phyloP scores from a whole-genome alignment of 2,113 vertebrate species.

The Alces alces region DNA sequence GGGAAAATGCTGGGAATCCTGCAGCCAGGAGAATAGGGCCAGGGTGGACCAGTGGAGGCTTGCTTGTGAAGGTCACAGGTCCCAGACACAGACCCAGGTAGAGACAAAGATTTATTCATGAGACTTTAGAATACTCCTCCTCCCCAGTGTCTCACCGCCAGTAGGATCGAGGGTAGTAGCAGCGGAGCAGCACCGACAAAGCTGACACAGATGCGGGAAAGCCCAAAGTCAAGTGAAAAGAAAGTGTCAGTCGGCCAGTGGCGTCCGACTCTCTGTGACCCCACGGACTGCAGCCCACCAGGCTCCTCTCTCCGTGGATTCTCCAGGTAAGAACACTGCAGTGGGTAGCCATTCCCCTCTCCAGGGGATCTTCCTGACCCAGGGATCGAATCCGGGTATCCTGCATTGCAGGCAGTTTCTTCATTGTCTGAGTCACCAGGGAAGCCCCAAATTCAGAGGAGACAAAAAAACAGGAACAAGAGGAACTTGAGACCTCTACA shows the following conservation, averaged over 20 bases:
- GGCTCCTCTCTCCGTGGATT: not conserved
- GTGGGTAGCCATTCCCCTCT: not conserved
- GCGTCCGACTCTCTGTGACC: not conserved
- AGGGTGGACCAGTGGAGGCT: accelerated
- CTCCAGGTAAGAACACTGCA: not conserved
- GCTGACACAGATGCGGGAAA: not conserved
- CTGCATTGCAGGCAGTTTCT: not conserved
- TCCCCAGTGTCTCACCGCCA: too few relatives aligned
- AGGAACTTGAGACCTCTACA: not conserved
- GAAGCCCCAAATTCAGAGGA: not conserved
- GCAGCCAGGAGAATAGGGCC: not conserved
- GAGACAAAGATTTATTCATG: not conserved
- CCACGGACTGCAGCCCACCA: not conserved
- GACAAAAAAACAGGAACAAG: not conserved
- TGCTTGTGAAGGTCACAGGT: too few relatives aligned
- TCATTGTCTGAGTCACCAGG: too few relatives aligned
- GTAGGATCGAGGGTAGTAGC: not conserved
- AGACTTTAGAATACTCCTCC: not conserved
- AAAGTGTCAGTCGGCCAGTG: not conserved
- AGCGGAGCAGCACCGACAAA: not conserved
- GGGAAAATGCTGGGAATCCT: not conserved
- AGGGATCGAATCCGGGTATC: not conserved
- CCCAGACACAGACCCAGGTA: not conserved
- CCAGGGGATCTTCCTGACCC: not conserved
- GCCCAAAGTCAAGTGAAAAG: not conserved